Conservation (phyloP, 1,140 invertebrate species). For the Papilio xuthus region DNA sequence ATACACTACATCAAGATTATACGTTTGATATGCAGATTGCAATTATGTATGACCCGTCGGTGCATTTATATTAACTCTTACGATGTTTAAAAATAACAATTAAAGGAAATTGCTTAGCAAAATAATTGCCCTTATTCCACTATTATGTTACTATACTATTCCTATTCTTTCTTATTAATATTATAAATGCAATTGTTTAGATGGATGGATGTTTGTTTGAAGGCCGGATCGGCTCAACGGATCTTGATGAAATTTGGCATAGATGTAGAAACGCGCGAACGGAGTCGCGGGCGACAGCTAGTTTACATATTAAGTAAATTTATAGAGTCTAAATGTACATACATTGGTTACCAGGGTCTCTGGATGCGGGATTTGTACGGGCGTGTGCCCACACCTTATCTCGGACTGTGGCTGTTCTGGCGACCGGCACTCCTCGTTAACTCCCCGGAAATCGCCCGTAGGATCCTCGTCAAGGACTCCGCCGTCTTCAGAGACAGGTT, state of each 20-base stretch:
- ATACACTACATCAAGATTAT: background rate
- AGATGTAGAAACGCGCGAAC: too few relatives aligned
- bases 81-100: background rate
- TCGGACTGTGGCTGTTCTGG: constrained; percentile 65
- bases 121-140: too few relatives aligned
- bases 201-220: too few relatives aligned
- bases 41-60: background rate
- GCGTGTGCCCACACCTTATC: constrained; percentile 48
- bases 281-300: too few relatives aligned
- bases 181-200: too few relatives aligned
- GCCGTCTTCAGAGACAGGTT: constrained; percentile 57
- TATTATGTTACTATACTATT: too few relatives aligned
- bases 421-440: constrained; percentile 59
- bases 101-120: background rate
- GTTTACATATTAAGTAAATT: too few relatives aligned
- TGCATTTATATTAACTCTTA: background rate
- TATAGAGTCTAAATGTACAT: too few relatives aligned
- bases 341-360: constrained; percentile 42
- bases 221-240: too few relatives aligned
- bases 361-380: constrained; percentile 54
- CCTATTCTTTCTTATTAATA: too few relatives aligned
- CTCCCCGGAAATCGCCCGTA: constrained; percentile 51
- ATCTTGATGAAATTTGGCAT: too few relatives aligned
- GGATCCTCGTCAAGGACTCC: constrained; percentile 56
- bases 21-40: background rate